These are phyloP conservation scores for Aphidius gifuensis DNA, from an alignment of 1,140 invertebrate genomes.

Conservation along the genomic window DNA sequence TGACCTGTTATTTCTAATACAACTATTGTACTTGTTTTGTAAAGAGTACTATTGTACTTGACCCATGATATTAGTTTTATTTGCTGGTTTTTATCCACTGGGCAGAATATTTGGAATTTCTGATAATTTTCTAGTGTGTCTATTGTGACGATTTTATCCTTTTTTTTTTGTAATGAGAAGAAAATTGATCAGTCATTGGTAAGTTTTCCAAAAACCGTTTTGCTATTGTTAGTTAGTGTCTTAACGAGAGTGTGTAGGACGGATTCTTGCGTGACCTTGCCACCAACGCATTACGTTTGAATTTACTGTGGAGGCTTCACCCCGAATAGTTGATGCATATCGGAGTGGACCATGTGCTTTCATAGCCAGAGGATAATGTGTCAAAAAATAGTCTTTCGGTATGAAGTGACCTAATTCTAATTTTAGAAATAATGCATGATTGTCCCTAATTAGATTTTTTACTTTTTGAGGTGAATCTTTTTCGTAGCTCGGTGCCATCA, in stretches of 20 bases:
- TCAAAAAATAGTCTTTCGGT: constrained; percentile 22
- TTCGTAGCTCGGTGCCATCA: constrained; percentile 13
- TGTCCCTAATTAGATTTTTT: constrained; percentile 19
- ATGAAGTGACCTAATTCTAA: constrained; percentile 21
- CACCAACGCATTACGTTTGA: constrained; percentile 23
- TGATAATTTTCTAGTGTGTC: background rate
- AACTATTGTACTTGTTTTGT: background rate
- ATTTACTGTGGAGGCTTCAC: constrained; percentile 23
- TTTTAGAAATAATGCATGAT: constrained; percentile 24
- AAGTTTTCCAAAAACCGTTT: background rate
- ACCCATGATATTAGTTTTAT: background rate
- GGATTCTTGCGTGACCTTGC: constrained; percentile 20
- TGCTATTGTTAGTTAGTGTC: constrained; percentile 17
- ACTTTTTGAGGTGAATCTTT: background rate
- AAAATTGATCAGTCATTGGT: background rate
- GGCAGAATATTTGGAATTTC: background rate
- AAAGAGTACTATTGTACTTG: background rate
- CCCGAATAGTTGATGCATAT: constrained; percentile 23
- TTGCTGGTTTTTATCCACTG: background rate
- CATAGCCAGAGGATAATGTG: constrained; percentile 23
- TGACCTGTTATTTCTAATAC: too few species aligned
- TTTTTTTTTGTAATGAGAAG: background rate
- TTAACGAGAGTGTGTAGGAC: constrained; percentile 18
- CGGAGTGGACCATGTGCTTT: constrained; percentile 21
- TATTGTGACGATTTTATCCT: too few species aligned